Conservation (phyloP, 1,140 invertebrate genomes). For the Bombus impatiens region DNA sequence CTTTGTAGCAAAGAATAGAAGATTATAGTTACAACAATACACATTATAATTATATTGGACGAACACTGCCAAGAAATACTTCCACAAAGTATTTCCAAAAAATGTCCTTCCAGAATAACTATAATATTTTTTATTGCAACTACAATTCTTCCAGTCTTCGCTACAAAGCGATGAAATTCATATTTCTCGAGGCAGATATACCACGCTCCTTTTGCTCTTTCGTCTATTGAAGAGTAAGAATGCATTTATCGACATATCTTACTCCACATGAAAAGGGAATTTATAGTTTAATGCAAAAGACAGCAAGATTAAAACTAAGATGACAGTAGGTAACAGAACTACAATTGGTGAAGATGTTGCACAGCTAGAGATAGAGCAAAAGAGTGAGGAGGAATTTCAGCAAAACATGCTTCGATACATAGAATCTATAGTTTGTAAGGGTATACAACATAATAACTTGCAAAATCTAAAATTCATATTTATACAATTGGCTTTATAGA, state of each 20-base stretch:
- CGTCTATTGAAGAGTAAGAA: constrained; percentile 23
- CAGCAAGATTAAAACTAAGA: constrained; percentile 24
- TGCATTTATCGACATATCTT: constrained; percentile 18
- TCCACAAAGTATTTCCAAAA: not conserved
- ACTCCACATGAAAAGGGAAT: constrained; percentile 46
- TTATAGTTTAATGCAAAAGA: constrained; percentile 61
- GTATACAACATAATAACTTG: constrained; percentile 55
- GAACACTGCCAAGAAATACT: too few relatives aligned
- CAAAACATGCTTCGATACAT: constrained; percentile 68
- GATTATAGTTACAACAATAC: not conserved
- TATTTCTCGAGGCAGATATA: too few relatives aligned
- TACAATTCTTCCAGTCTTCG: too few relatives aligned
- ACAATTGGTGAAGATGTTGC: constrained; percentile 63
- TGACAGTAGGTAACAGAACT: constrained; percentile 51
- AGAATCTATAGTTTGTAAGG: constrained; percentile 26
- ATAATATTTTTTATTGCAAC: too few relatives aligned
- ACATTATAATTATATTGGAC: constrained; percentile 18
- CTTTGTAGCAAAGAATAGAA: constrained; percentile 71
- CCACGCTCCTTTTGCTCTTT: too few relatives aligned
- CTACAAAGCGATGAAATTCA: too few relatives aligned
- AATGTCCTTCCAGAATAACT: too few relatives aligned
- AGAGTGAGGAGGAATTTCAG: constrained; percentile 46
- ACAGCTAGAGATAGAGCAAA: constrained; percentile 28
- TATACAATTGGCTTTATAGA: constrained; percentile 79
- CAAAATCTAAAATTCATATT: constrained; percentile 73